phyloP scores from a whole-genome alignment of 2,113 vertebrate species.

The Marcusenius ussheri region DNA sequence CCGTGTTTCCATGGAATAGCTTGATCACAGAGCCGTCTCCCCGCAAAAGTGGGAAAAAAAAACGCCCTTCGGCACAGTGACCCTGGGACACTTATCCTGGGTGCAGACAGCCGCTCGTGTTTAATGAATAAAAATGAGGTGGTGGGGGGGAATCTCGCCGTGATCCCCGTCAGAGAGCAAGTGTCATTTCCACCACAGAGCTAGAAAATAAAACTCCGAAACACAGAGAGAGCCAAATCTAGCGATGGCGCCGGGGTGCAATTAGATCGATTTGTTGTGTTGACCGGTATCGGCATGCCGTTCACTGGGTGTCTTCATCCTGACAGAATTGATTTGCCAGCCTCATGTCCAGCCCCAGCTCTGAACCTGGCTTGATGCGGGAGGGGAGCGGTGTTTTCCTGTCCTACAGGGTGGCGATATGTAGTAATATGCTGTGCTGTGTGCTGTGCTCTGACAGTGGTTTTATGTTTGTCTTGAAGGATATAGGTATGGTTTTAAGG shows the following conservation, averaged over 20 bases:
- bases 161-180: slow-evolving; percentile 10
- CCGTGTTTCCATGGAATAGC: neutral
- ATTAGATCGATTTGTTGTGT: slow-evolving; percentile 22
- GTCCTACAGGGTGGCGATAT: neutral
- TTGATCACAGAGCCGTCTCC: neutral
- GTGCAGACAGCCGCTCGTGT: neutral
- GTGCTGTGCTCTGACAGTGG: neutral
- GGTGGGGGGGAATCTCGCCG: neutral
- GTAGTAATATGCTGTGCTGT: neutral
- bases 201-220: neutral
- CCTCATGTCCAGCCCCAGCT: neutral
- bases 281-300: neutral
- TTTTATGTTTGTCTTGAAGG: neutral
- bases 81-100: neutral
- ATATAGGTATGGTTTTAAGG: neutral
- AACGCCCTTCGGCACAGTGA: neutral
- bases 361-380: neutral
- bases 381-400: neutral
- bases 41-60: neutral
- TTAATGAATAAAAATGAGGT: slow-evolving; percentile 23
- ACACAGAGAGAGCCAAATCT: neutral
- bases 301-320: slow-evolving; percentile 25
- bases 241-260: neutral
- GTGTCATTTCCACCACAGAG: neutral
- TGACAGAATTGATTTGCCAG: slow-evolving; percentile 22